These are phyloP conservation scores for Vulpes lagopus DNA, from an alignment of 2,113 vertebrate species.

Conservation along the genomic window DNA sequence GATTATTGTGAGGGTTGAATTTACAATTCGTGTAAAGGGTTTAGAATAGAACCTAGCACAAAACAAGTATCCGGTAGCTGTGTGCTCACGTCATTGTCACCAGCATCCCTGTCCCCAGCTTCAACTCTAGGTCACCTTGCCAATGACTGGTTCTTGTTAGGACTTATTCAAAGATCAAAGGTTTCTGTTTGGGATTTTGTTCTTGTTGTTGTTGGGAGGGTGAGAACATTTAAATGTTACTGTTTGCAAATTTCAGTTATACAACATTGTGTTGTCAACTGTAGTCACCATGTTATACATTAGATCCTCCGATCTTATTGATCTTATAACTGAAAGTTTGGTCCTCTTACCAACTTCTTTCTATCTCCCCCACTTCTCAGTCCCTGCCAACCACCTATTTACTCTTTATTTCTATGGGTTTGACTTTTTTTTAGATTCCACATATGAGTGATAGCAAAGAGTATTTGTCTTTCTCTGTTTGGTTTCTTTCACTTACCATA, in stretches of 20 bases:
- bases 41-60: not conserved
- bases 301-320: not conserved
- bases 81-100: not conserved
- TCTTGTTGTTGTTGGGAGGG: not conserved
- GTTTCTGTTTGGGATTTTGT: not conserved
- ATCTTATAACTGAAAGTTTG: not conserved
- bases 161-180: not conserved
- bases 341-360: not conserved
- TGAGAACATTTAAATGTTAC: not conserved
- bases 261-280: not conserved
- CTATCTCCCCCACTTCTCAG: not conserved
- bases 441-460: not conserved
- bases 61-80: not conserved
- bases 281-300: not conserved
- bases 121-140: not conserved
- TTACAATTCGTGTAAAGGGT: not conserved
- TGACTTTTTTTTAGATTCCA: not conserved
- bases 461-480: not conserved
- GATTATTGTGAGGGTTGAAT: not conserved
- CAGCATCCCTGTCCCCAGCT: not conserved
- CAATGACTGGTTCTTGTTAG: not conserved
- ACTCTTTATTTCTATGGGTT: not conserved
- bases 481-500: not conserved
- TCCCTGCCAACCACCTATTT: not conserved
- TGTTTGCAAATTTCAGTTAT: not conserved